These are phyloP conservation scores for Gorilla gorilla DNA, from an alignment of 2,113 vertebrate genomes.

Conservation along the genomic window DNA sequence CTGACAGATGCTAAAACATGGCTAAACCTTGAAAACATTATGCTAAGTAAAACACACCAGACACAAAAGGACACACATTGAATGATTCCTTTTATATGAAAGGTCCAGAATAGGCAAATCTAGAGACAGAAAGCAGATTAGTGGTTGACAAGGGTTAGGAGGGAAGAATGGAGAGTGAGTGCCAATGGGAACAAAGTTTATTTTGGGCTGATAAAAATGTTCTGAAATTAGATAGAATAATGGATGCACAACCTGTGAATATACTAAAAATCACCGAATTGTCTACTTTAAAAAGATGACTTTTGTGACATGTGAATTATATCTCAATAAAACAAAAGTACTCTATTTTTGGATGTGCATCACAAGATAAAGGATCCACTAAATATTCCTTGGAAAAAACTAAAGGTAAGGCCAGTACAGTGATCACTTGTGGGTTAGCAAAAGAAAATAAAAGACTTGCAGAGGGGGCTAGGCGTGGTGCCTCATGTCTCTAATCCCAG, in stretches of 20 bases:
- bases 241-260: not conserved
- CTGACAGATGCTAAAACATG: not conserved
- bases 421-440: not conserved
- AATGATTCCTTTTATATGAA: not conserved
- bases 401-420: not conserved
- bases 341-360: not conserved
- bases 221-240: not conserved
- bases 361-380: not conserved
- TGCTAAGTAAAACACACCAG: not conserved
- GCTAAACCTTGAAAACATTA: not conserved
- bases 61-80: not conserved
- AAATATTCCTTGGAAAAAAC: not conserved
- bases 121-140: not conserved
- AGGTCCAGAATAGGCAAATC: not conserved
- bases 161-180: not conserved
- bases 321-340: not conserved
- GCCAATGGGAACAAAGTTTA: not conserved
- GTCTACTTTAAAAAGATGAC: not conserved
- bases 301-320: not conserved
- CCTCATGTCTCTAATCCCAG: too few relatives aligned
- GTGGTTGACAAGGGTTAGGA: not conserved
- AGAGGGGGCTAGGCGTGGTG: not conserved
- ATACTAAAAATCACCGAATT: not conserved
- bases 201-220: not conserved
- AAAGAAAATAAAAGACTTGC: not conserved